Evolutionary conservation across 2,888 invertebrate genomes (phyloP).

Genomic region (Eurytoma adleriae): DNA sequence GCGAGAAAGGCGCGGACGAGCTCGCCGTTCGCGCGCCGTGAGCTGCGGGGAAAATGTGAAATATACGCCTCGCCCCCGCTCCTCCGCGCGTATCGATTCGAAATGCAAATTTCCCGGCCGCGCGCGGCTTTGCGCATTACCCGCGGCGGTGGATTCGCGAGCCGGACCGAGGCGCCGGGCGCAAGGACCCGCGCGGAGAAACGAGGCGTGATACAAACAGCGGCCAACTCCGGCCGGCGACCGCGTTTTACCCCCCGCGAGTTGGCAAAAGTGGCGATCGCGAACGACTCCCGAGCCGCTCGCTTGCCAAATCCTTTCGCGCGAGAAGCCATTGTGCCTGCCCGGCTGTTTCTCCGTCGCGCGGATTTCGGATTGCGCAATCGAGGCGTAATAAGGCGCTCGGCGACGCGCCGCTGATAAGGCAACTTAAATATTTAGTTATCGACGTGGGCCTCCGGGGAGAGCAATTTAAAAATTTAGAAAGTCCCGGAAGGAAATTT

Average conservation of each 20-base stretch:
- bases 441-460: too few relatives aligned
- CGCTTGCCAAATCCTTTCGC: not conserved
- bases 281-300: conserved; percentile 5
- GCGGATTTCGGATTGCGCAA: conserved; percentile 3
- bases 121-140: conserved; percentile 48
- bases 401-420: too few relatives aligned
- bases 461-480: too few relatives aligned
- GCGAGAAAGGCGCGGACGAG: not conserved
- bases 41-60: not conserved
- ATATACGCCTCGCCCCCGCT: not conserved
- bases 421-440: too few relatives aligned
- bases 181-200: conserved; percentile 3
- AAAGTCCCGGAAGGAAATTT: too few relatives aligned
- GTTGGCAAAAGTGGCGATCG: conserved; percentile 37
- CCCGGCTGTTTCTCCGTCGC: too few relatives aligned
- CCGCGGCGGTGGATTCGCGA: conserved; percentile 35
- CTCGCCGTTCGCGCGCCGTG: not conserved
- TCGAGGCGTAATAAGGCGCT: too few relatives aligned
- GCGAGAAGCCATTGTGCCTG: not conserved
- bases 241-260: conserved; percentile 30
- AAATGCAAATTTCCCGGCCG: conserved; percentile 58
- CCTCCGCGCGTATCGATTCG: conserved; percentile 55
- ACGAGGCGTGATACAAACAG: conserved; percentile 28
- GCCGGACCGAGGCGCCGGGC: conserved; percentile 7
- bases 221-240: conserved; percentile 29